These are phyloP conservation scores for Cylloceria caligata DNA, from an alignment of 2,888 invertebrate species.

Conservation along the genomic window DNA sequence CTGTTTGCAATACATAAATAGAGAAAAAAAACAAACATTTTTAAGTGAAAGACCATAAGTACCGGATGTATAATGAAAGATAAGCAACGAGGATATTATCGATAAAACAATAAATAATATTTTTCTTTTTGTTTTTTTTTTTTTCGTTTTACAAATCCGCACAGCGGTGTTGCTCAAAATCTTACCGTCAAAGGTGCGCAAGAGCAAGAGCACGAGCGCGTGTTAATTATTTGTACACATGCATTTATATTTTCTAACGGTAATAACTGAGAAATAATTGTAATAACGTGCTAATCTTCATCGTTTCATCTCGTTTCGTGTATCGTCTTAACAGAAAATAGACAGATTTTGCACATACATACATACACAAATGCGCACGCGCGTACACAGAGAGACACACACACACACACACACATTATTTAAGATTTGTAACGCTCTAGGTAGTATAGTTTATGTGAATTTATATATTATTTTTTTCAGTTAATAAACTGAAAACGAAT, in stretches of 20 bases:
- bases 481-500: slow-evolving; percentile 65
- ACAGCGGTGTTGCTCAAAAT: slow-evolving; percentile 65
- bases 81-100: slow-evolving; percentile 36
- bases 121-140: slow-evolving; percentile 31
- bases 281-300: slow-evolving; percentile 53
- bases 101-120: slow-evolving; percentile 39
- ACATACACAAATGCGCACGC: slow-evolving; percentile 8
- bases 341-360: background rate
- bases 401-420: slow-evolving; percentile 49
- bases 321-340: slow-evolving; percentile 10
- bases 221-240: background rate
- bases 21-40: too few species aligned
- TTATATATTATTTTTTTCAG: slow-evolving; percentile 53
- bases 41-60: slow-evolving; percentile 29
- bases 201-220: background rate
- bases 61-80: slow-evolving; percentile 31
- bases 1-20: slow-evolving; percentile 13
- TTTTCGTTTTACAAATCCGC: slow-evolving; percentile 43
- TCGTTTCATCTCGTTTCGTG: slow-evolving; percentile 56
- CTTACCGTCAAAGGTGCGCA: slow-evolving; percentile 30
- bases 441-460: slow-evolving; percentile 61
- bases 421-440: slow-evolving; percentile 60
- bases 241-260: slow-evolving; percentile 29
- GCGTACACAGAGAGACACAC: slow-evolving; percentile 40
- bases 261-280: slow-evolving; percentile 50